Evolutionary conservation across 2,113 vertebrate species (phyloP).

Genomic region (Mystacornis crossleyi): DNA sequence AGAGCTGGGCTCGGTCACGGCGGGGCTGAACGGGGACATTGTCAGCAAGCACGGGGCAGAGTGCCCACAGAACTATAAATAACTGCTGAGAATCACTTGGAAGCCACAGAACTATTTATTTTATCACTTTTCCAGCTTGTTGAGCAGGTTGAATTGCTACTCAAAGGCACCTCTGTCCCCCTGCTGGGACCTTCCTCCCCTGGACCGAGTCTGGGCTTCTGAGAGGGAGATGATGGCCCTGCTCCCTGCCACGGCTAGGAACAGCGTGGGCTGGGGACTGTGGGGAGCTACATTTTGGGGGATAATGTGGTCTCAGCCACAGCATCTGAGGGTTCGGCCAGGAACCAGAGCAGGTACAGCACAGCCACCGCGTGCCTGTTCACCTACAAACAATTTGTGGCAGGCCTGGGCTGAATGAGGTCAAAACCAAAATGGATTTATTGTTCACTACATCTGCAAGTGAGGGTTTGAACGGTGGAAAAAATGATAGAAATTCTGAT

Average conservation of each 20-base stretch:
- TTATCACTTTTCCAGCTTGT: conserved; percentile 26
- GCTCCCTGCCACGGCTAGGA: not conserved
- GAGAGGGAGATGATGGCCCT: not conserved
- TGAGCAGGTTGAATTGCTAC: conserved; percentile 21
- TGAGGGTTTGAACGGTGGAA: not conserved
- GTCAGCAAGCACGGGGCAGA: not conserved
- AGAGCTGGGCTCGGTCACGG: fast-evolving
- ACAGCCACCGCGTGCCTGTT: not conserved
- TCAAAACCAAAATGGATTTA: not conserved
- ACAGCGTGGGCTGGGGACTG: not conserved
- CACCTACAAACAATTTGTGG: not conserved
- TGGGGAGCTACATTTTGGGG: not conserved
- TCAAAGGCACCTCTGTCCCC: conserved; percentile 36
- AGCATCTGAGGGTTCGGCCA: fast-evolving
- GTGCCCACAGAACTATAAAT: conserved; percentile 28
- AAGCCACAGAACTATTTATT: conserved; percentile 44
- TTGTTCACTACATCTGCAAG: not conserved
- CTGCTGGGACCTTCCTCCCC: not conserved
- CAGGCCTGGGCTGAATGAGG: not conserved
- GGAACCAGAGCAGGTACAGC: not conserved
- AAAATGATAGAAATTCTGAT: not conserved
- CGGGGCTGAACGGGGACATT: not conserved
- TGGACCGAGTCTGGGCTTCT: not conserved
- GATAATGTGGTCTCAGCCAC: not conserved
- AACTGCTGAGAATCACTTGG: not conserved